These are phyloP conservation scores for Nasonia giraulti DNA, from an alignment of 1,140 invertebrate species.

Conservation along the genomic window DNA sequence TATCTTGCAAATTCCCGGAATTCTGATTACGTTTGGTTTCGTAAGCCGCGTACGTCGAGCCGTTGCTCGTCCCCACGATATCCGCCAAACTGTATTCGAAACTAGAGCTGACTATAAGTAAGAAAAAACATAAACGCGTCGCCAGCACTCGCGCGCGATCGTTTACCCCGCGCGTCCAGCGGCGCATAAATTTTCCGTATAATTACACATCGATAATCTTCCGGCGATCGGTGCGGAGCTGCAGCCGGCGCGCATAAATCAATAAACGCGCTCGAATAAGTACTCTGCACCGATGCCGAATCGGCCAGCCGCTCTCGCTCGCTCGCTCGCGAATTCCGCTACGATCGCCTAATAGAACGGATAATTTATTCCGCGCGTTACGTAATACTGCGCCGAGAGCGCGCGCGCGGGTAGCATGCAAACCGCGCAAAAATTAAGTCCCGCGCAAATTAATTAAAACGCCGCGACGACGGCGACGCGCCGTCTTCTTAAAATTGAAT, in stretches of 20 bases:
- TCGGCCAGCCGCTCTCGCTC: background rate
- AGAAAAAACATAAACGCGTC: background rate
- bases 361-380: slow-evolving; percentile 40
- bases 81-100: background rate
- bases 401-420: background rate
- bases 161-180: background rate
- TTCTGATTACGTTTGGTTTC: too few species aligned
- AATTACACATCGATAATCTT: slow-evolving; percentile 27
- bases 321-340: slow-evolving; percentile 19
- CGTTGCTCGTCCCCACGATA: too few species aligned
- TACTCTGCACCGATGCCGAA: background rate
- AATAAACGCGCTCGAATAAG: slow-evolving; percentile 1
- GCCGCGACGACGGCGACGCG: background rate
- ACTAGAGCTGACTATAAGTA: background rate
- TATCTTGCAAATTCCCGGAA: too few species aligned
- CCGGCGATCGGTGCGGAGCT: background rate
- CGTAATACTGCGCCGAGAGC: background rate
- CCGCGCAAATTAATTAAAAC: slow-evolving; percentile 44
- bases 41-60: too few species aligned
- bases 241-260: slow-evolving; percentile 4
- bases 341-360: slow-evolving; percentile 22
- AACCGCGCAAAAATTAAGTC: slow-evolving; percentile 30
- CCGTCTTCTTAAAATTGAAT: slow-evolving; percentile 37
- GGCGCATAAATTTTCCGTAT: slow-evolving; percentile 8
- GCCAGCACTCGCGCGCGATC: background rate